Conservation (phyloP, 1,140 invertebrate genomes). For the Hylaeus volcanicus region DNA sequence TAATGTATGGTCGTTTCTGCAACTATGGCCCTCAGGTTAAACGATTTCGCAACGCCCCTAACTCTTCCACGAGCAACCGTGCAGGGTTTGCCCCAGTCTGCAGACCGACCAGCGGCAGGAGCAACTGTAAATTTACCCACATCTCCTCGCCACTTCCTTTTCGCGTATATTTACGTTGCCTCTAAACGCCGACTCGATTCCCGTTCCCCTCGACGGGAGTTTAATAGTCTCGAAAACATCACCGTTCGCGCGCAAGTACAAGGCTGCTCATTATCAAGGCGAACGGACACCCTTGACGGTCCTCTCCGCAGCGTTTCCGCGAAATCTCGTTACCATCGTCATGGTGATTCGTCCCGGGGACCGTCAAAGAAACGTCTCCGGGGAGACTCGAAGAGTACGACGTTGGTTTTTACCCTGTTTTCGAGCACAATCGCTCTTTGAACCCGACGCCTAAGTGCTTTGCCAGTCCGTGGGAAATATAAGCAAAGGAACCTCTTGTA, state of each 20-base stretch:
- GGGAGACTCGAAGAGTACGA: neutral
- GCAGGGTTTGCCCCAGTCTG: neutral
- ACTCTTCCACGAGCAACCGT: neutral
- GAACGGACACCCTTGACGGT: neutral
- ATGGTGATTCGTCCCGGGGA: neutral
- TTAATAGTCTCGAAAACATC: neutral
- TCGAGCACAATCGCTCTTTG: neutral
- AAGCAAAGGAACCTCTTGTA: too few relatives aligned
- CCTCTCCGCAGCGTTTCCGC: neutral
- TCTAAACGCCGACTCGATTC: neutral
- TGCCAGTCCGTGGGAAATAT: too few relatives aligned
- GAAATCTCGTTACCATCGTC: slow-evolving; percentile 8
- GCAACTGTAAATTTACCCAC: neutral
- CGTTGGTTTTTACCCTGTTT: neutral
- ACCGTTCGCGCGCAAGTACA: neutral
- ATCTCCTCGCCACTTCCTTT: neutral
- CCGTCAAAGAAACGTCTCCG: neutral
- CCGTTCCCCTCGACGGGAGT: neutral
- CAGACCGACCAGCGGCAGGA: neutral
- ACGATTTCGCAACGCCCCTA: neutral
- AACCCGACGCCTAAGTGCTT: neutral
- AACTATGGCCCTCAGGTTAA: neutral
- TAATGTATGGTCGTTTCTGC: too few relatives aligned
- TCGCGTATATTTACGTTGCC: neutral
- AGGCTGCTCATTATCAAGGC: neutral